Evolutionary conservation across 2,888 invertebrate genomes (phyloP).

Genomic region (Minunthozetes semirufus): DNA sequence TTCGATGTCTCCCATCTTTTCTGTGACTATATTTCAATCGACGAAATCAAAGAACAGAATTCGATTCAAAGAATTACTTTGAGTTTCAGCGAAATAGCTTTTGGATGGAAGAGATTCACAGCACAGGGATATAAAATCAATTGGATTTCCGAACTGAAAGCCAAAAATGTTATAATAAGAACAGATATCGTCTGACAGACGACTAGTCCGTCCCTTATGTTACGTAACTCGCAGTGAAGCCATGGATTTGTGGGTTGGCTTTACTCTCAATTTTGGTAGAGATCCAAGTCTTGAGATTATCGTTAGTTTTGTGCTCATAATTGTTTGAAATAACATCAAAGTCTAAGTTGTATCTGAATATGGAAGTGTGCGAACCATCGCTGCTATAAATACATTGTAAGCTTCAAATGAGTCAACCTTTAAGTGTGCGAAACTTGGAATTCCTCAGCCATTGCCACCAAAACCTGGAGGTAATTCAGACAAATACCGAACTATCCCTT

Average conservation of each 20-base stretch:
- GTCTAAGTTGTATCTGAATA: constrained; percentile 18
- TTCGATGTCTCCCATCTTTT: constrained; percentile 32
- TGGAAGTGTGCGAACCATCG: constrained; percentile 19
- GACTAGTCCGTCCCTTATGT: background rate
- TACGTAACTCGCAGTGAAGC: background rate
- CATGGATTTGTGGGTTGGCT: constrained; percentile 10
- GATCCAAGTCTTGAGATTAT: constrained; percentile 18
- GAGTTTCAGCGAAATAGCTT: background rate
- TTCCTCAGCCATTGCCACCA: background rate
- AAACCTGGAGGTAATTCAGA: background rate
- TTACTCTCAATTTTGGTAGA: constrained; percentile 20
- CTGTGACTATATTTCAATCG: background rate
- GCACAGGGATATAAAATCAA: background rate
- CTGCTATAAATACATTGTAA: background rate
- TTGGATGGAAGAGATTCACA: constrained; percentile 6
- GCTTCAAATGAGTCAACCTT: constrained; percentile 10
- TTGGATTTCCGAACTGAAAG: background rate
- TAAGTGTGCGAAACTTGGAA: background rate
- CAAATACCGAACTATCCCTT: background rate
- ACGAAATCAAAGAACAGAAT: background rate
- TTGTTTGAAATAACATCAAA: constrained; percentile 22
- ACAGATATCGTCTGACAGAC: constrained; percentile 19
- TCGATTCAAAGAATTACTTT: background rate
- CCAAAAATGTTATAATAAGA: constrained; percentile 26
- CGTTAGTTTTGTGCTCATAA: constrained; percentile 26